Percentiles rank a stretch among this genome's conserved stretches.
Evolutionary conservation across 2,888 invertebrate species (phyloP).

Genomic region (Drymonia ruficornis): DNA sequence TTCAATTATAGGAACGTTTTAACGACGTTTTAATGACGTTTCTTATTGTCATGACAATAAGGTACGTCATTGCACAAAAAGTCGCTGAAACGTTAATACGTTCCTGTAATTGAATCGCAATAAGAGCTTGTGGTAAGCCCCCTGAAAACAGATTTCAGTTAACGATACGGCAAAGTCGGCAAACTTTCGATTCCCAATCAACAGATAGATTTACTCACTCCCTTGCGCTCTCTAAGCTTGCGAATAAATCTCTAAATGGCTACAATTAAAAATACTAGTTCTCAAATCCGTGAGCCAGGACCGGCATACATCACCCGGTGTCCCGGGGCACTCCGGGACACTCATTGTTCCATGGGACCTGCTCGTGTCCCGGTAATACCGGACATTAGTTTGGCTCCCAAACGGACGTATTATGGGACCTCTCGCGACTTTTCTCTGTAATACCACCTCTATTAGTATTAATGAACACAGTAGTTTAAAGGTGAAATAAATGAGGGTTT

Average conservation of each 20-base stretch:
- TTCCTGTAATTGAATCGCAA: no score
- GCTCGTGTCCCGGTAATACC: conserved; percentile 46
- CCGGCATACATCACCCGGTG: conserved; percentile 35
- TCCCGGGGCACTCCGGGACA: conserved; percentile 36
- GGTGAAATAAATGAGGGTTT: conserved; percentile 15
- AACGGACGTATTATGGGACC: conserved; percentile 42
- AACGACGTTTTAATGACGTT: no score
- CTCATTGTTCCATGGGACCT: conserved; percentile 48
- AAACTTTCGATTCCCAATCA: not conserved
- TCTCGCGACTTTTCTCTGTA: conserved; percentile 40
- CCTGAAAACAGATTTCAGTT: not conserved
- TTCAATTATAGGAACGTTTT: no score
- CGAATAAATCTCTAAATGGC: conserved; percentile 3
- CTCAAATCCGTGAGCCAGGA: conserved; percentile 30
- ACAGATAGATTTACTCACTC: not conserved
- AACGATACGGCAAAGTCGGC: not conserved
- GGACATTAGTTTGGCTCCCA: conserved; percentile 60
- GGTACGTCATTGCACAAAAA: no score
- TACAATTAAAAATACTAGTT: conserved; percentile 19
- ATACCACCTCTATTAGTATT: conserved; percentile 40
- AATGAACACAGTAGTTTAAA: conserved; percentile 17
- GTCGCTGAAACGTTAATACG: no score
- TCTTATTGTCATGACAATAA: no score
- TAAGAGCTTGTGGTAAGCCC: no score
- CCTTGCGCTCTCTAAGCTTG: not conserved